phyloP scores from a whole-genome alignment of 2,113 vertebrate genomes.

The Brachyhypopomus occidentalis region DNA sequence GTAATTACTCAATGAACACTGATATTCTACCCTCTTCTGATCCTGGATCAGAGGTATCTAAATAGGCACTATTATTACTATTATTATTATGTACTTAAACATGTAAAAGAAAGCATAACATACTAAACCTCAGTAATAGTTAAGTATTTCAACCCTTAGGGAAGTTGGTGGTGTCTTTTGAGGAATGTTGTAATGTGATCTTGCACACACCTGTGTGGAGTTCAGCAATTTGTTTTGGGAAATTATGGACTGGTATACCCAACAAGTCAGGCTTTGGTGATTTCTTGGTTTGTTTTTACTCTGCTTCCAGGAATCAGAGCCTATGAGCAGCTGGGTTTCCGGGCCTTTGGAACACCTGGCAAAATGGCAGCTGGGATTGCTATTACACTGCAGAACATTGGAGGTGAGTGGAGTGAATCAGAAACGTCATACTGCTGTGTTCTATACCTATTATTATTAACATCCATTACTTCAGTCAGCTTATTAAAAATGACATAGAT shows the following conservation, averaged over 20 bases:
- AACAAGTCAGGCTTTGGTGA: slow-evolving; percentile 1
- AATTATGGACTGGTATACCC: neutral
- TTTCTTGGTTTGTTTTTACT: slow-evolving; percentile 46
- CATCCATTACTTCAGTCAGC: neutral
- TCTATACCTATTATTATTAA: neutral
- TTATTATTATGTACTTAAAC: neutral
- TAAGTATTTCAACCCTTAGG: neutral
- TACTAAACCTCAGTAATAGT: neutral
- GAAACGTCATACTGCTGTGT: neutral
- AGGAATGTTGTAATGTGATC: too few species aligned
- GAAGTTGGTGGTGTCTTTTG: neutral
- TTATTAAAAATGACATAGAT: neutral
- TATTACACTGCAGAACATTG: slow-evolving; percentile 95
- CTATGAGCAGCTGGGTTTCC: slow-evolving; percentile 92
- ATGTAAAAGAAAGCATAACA: neutral
- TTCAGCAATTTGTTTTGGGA: neutral
- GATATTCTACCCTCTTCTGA: neutral
- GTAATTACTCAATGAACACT: neutral
- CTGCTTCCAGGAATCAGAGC: slow-evolving; percentile 85
- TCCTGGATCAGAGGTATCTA: neutral
- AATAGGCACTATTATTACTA: too few species aligned
- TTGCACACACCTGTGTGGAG: neutral
- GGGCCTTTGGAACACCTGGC: slow-evolving; percentile 92
- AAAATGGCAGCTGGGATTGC: slow-evolving; percentile 93
- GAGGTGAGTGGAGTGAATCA: slow-evolving; percentile 75